Percentiles rank a stretch among this genome's conserved stretches.
phyloP scores from a whole-genome alignment of 2,797 vertebrate species.

The Hyperoplus lanceolatus region DNA sequence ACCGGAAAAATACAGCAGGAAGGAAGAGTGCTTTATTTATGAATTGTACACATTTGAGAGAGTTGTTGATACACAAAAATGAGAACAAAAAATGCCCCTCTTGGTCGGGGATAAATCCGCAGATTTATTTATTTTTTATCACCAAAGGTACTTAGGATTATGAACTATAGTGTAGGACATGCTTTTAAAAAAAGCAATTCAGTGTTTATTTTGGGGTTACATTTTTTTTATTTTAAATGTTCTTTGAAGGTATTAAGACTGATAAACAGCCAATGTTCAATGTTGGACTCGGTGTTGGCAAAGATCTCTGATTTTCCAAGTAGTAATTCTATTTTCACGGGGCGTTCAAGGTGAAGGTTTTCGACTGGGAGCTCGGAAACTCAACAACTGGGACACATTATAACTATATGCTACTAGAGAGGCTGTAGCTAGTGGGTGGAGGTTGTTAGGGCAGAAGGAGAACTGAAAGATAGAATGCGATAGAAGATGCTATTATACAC shows the following conservation, averaged over 20 bases:
- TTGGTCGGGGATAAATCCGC: background rate
- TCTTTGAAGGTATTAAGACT: conserved; percentile 3
- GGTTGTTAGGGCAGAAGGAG: conserved; percentile 4
- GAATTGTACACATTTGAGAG: background rate
- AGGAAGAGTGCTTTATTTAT: background rate
- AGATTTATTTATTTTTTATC: too few relatives aligned
- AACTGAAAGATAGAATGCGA: conserved; percentile 5
- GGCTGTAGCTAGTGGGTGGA: conserved; percentile 4
- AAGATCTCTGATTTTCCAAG: too few relatives aligned
- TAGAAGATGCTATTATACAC: conserved; percentile 49
- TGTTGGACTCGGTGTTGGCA: too few relatives aligned
- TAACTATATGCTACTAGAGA: too few relatives aligned
- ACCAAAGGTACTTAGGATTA: background rate
- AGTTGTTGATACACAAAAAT: background rate
- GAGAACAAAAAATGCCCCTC: background rate
- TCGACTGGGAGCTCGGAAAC: too few relatives aligned
- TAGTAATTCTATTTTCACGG: too few relatives aligned
- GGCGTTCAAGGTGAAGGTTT: too few relatives aligned
- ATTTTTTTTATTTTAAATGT: background rate
- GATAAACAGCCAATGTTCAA: background rate
- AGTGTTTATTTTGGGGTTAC: background rate
- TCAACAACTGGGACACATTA: too few relatives aligned
- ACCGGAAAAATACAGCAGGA: background rate
- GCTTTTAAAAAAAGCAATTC: background rate
- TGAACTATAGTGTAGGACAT: background rate